phyloP scores from a whole-genome alignment of 2,888 invertebrate genomes.

The Camptogramma bilineatum region DNA sequence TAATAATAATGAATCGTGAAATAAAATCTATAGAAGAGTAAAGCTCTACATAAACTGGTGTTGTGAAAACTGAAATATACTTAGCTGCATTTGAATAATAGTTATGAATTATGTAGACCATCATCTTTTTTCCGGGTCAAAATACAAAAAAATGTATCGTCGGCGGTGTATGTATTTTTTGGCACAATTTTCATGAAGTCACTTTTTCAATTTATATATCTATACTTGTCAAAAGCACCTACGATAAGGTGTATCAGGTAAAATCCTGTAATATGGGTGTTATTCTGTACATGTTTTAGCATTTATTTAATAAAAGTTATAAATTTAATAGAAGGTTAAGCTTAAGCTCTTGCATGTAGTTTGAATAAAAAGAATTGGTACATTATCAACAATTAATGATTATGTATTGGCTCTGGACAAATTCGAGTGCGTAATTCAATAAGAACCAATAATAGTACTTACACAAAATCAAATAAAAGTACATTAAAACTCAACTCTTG shows the following conservation, averaged over 20 bases:
- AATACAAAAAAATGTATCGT: neutral
- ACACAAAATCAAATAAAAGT: conserved; percentile 5
- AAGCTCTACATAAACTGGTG: neutral
- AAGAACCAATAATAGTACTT: neutral
- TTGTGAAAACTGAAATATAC: conserved; percentile 14
- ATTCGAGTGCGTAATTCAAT: neutral
- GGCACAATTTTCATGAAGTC: neutral
- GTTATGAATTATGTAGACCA: conserved; percentile 3
- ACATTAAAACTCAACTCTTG: neutral
- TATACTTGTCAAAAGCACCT: neutral
- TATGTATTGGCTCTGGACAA: neutral
- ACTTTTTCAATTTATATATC: neutral
- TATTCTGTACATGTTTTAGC: neutral
- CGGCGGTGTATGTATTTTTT: neutral
- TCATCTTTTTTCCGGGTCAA: conserved; percentile 3
- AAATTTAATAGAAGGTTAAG: neutral
- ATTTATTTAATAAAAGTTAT: neutral
- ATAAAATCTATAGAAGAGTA: neutral
- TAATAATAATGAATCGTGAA: conserved; percentile 2
- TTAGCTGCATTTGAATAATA: conserved; percentile 2
- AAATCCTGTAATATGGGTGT: neutral
- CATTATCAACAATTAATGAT: neutral
- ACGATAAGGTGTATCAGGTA: neutral
- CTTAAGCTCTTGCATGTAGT: neutral
- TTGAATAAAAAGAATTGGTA: neutral